Percentiles rank a stretch among this genome's conserved stretches.
Evolutionary conservation across 1,140 invertebrate species (phyloP).

Genomic region (Trachelipus rathkii): DNA sequence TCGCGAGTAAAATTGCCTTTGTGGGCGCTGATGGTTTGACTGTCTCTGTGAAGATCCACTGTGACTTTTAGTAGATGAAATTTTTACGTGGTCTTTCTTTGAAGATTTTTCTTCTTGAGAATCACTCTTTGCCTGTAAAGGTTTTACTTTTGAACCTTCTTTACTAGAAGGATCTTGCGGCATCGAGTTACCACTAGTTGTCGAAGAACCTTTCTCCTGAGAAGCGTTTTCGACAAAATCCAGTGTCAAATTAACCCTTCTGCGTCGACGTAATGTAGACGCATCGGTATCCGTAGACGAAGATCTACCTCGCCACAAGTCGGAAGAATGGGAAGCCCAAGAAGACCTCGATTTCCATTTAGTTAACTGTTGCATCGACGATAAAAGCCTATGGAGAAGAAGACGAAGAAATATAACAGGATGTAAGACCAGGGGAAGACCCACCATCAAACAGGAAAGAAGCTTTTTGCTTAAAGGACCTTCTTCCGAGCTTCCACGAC

Average conservation of each 20-base stretch:
- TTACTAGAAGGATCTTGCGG: constrained; percentile 27
- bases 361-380: constrained; percentile 52
- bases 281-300: constrained; percentile 38
- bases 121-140: background rate
- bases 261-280: constrained; percentile 34
- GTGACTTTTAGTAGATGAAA: background rate
- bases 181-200: constrained; percentile 50
- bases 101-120: background rate
- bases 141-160: background rate
- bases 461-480: constrained; percentile 34
- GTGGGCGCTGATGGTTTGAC: background rate
- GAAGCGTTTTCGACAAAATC: constrained; percentile 39
- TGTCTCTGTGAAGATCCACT: background rate
- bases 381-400: constrained; percentile 59
- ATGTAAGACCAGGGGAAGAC: constrained; percentile 57
- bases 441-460: constrained; percentile 49
- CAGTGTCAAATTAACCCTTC: constrained; percentile 38
- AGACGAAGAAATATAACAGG: constrained; percentile 60
- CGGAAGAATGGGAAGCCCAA: constrained; percentile 40
- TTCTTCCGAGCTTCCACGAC: background rate
- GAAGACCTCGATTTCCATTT: constrained; percentile 54
- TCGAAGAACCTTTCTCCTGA: constrained; percentile 25
- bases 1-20: background rate
- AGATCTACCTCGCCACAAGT: constrained; percentile 30
- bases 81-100: background rate